Evolutionary conservation across 2,113 vertebrate genomes (phyloP).

Genomic region (Typhlomys cinereus): DNA sequence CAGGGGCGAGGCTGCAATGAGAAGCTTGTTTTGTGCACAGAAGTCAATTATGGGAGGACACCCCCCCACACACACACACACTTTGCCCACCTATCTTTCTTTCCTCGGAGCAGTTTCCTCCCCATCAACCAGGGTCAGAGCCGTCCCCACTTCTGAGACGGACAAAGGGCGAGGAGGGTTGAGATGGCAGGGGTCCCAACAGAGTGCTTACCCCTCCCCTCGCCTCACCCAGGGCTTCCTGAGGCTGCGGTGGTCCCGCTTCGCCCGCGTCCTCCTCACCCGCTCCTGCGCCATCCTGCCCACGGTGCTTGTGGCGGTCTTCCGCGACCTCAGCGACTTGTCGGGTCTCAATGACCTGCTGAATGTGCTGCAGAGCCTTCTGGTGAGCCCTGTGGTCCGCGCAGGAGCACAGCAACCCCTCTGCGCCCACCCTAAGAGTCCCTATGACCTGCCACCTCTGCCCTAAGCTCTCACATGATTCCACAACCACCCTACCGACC

Average conservation of each 20-base stretch:
- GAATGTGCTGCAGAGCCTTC: conserved; percentile 88
- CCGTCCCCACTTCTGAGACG: neutral
- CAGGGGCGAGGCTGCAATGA: neutral
- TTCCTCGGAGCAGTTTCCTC: too few relatives aligned
- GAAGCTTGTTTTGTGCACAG: neutral
- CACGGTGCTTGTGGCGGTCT: conserved; percentile 83
- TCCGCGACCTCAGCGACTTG: conserved; percentile 84
- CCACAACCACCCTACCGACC: neutral
- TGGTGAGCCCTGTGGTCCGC: conserved; percentile 78
- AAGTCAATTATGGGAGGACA: neutral
- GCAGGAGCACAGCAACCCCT: neutral
- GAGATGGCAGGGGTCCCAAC: conserved; percentile 45
- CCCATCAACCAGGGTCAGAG: neutral
- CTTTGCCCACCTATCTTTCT: neutral
- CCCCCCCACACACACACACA: too few relatives aligned
- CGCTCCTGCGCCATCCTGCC: conserved; percentile 88
- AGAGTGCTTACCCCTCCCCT: neutral
- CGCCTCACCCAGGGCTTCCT: conserved; percentile 87
- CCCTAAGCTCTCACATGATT: neutral
- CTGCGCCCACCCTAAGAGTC: neutral
- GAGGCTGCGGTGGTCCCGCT: conserved; percentile 87
- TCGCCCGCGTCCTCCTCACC: conserved; percentile 85
- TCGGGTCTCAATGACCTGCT: conserved; percentile 87
- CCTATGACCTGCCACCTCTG: neutral
- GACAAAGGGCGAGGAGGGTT: neutral